A percentile compares a stretch with the other conserved stretches of the same genome.
phyloP scores from a whole-genome alignment of 2,113 vertebrate species.

The Beaufortia kweichowensis region DNA sequence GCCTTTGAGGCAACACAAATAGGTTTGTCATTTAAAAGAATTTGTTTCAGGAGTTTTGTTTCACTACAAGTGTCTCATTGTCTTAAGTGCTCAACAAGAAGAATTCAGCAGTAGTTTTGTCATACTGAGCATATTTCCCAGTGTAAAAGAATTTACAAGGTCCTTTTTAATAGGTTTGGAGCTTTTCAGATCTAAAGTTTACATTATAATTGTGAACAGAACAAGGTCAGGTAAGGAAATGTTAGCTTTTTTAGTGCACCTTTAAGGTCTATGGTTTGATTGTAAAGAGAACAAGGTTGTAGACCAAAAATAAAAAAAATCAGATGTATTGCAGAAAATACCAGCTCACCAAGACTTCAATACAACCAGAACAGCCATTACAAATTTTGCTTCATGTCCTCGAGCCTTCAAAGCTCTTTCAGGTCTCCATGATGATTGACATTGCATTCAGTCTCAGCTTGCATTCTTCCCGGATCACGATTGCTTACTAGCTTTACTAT shows the following conservation, averaged over 20 bases:
- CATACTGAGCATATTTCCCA: not conserved
- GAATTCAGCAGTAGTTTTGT: not conserved
- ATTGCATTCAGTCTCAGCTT: not conserved
- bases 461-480: not conserved
- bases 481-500: not conserved
- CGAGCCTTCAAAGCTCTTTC: not conserved
- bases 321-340: not conserved
- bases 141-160: not conserved
- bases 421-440: not conserved
- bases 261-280: not conserved
- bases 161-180: not conserved
- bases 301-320: not conserved
- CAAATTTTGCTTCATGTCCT: not conserved
- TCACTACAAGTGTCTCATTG: not conserved
- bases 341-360: not conserved
- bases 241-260: not conserved
- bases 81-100: not conserved
- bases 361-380: not conserved
- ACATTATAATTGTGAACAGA: not conserved
- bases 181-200: not conserved
- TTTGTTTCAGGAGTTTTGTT: not conserved
- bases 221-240: not conserved
- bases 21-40: constrained; percentile 69
- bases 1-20: constrained; percentile 77
- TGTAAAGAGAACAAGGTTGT: not conserved